Base-by-base conservation (phyloP, 2,113 vertebrate genomes). In the Xiphias gladius region DNA sequence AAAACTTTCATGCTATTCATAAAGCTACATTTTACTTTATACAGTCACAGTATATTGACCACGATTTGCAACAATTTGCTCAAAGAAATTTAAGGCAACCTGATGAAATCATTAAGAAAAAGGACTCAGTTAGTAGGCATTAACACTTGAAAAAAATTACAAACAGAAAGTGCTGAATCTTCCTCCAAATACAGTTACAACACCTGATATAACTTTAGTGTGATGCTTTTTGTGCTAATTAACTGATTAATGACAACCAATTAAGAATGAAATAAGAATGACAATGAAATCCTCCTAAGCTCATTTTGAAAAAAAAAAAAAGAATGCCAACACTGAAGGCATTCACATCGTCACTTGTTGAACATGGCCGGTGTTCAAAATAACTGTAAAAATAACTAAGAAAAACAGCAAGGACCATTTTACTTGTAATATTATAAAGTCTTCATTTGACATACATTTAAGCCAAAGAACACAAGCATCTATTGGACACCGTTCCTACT, bases 61-160 rank as follows among this genome's bases (percentile, higher is more conserved):
- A 71, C 9, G 50, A 16, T 3, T 32, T 26, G 37, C 55, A 69
- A 37, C 22, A 50, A 55, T 39, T 22, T 41, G n/a, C 46, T 43
- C 16, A 70, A 39, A 20, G 19, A 39, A 11, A 57, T 62, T 22
- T 5, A 28, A 41, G 30, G 24, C 24, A 52, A 54, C 19, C 14
- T 37, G 41, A 39, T 67, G 16, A 73, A 72, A 84, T 62, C 20
- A 55, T 30, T 46, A 30, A 57, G 48, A 11, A 12, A 39, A 55
- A 41, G 5, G 24, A 7, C n/a, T 13, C 54, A 32, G 28, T 46
- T n/a, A 54, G 32, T 17, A 16, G 48, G 4, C 32, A 57, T 20
- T 32, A 37, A 52, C 50, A 10, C 13, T 16, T 75, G 0, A 46
- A 28, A 30, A 26, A 68, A 48, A 73, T 10, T 26, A 55, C 35